Percentiles rank a stretch among this genome's conserved stretches.
Conservation (phyloP, 2,888 invertebrate species). For the Agrilus mali region DNA sequence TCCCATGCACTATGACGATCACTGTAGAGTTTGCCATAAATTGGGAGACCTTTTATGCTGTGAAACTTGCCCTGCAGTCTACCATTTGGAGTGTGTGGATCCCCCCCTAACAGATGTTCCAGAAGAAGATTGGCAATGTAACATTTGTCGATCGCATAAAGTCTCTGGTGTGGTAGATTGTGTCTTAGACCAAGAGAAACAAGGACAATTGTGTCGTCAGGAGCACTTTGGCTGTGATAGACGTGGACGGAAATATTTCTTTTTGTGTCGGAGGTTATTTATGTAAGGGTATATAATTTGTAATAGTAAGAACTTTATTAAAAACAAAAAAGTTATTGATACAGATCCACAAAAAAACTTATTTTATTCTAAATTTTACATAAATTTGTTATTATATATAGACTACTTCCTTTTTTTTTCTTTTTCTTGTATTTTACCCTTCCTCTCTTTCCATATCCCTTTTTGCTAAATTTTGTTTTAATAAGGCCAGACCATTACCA, state of each 20-base stretch:
- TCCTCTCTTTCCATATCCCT: too few species aligned
- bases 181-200: conserved; percentile 78
- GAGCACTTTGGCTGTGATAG: conserved; percentile 92
- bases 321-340: too few species aligned
- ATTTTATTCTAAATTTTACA: too few species aligned
- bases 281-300: conserved; percentile 60
- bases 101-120: conserved; percentile 90
- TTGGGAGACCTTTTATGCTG: conserved; percentile 92
- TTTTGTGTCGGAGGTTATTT: conserved; percentile 81
- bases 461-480: too few species aligned
- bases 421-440: too few species aligned
- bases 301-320: too few species aligned
- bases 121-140: conserved; percentile 96
- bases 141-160: conserved; percentile 83
- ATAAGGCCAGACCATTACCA: too few species aligned
- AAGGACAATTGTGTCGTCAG: conserved; percentile 82
- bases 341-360: too few species aligned
- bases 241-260: conserved; percentile 96
- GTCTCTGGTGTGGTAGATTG: conserved; percentile 91
- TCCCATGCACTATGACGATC: conserved; percentile 85
- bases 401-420: too few species aligned
- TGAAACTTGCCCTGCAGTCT: conserved; percentile 96
- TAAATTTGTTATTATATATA: too few species aligned
- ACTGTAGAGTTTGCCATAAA: conserved; percentile 83
- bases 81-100: conserved; percentile 92